A percentile compares a stretch with the other conserved stretches of the same genome.
Evolutionary conservation across 2,888 invertebrate genomes (phyloP).

Genomic region (Lottia scabra): DNA sequence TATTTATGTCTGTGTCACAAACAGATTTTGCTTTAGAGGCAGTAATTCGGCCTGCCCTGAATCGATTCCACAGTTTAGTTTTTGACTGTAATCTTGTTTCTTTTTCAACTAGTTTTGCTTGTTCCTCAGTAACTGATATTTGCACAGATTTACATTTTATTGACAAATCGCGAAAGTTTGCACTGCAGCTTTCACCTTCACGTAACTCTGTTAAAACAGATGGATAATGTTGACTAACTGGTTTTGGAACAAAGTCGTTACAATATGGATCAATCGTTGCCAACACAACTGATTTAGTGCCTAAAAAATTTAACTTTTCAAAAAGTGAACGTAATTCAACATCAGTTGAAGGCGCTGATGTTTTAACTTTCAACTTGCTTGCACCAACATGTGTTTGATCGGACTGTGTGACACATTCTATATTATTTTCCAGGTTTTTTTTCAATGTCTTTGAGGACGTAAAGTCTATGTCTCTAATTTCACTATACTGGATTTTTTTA

Average conservation of each 20-base stretch:
- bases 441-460: constrained; percentile 14
- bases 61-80: constrained; percentile 21
- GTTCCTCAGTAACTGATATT: constrained; percentile 15
- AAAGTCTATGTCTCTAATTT: constrained; percentile 18
- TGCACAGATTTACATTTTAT: neutral
- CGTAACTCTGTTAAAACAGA: neutral
- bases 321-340: no score
- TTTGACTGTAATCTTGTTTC: constrained; percentile 20
- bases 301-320: no score
- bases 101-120: constrained; percentile 15
- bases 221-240: neutral
- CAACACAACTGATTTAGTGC: no score
- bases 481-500: constrained; percentile 12
- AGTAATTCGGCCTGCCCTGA: constrained; percentile 27
- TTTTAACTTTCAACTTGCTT: no score
- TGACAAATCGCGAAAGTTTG: neutral
- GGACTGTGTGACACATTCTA: neutral
- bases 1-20: constrained; percentile 9
- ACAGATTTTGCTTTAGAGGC: constrained; percentile 26
- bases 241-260: neutral
- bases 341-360: no score
- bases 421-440: neutral
- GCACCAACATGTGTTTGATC: no score
- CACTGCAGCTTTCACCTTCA: neutral
- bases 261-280: neutral